phyloP scores from a whole-genome alignment of 2,113 vertebrate species.

The Embiotoca jacksoni region DNA sequence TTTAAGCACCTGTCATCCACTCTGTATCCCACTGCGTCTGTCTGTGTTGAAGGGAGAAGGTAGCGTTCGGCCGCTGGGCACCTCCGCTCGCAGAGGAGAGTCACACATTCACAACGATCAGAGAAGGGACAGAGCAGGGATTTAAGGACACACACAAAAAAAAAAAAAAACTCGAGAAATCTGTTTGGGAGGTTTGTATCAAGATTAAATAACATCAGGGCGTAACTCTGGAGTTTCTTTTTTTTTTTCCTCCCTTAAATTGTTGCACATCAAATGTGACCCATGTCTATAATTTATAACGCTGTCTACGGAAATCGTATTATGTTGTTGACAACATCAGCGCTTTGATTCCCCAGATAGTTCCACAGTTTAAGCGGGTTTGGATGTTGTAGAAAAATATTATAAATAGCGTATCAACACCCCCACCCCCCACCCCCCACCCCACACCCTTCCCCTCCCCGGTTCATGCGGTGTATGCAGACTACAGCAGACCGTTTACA shows the following conservation, averaged over 20 bases:
- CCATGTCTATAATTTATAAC: constrained; percentile 11
- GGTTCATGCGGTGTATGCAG: background rate
- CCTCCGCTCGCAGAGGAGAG: constrained; percentile 18
- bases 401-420: background rate
- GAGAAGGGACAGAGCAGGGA: background rate
- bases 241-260: background rate
- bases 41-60: constrained; percentile 38
- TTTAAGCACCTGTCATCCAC: constrained; percentile 72
- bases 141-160: background rate
- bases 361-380: background rate
- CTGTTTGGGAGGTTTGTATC: constrained; percentile 10
- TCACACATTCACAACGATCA: constrained; percentile 24
- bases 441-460: background rate
- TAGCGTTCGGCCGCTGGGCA: constrained; percentile 6
- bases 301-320: background rate
- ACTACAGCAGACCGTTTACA: background rate
- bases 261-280: constrained; percentile 10
- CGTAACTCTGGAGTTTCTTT: background rate
- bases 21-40: constrained; percentile 51
- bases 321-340: constrained; percentile 14
- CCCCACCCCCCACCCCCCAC: too few species aligned
- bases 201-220: constrained; percentile 32
- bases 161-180: background rate
- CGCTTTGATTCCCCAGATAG: constrained; percentile 16
- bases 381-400: background rate